Evolutionary conservation across 2,888 invertebrate genomes (phyloP).

Genomic region (Lasius platythorax): DNA sequence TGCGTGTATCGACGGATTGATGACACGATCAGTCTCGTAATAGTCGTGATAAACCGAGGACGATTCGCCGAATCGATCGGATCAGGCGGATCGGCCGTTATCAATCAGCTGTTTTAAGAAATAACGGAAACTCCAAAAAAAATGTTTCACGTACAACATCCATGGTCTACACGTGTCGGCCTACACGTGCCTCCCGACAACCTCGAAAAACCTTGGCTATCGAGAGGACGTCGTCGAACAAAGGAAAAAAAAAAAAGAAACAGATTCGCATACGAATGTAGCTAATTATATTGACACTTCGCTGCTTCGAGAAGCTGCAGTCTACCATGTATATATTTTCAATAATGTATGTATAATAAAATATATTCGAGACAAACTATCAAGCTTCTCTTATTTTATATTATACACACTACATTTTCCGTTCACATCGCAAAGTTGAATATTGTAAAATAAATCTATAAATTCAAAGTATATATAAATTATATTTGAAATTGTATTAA

Average conservation of each 20-base stretch:
- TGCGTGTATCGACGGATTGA: constrained; percentile 51
- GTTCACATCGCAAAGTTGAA: not conserved
- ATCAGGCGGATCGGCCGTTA: constrained; percentile 26
- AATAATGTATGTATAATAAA: constrained; percentile 86
- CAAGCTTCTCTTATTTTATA: constrained; percentile 31
- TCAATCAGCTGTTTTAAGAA: constrained; percentile 38
- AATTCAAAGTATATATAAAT: not conserved
- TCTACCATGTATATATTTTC: constrained; percentile 86
- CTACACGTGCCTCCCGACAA: constrained; percentile 72
- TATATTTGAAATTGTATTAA: not conserved
- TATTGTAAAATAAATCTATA: not conserved
- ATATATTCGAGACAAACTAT: constrained; percentile 76
- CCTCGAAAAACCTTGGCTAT: constrained; percentile 55
- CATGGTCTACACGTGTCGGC: constrained; percentile 74
- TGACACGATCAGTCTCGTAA: constrained; percentile 48
- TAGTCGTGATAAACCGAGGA: constrained; percentile 21
- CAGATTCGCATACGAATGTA: constrained; percentile 71
- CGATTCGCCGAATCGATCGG: constrained; percentile 28
- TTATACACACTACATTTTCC: not conserved
- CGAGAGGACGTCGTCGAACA: constrained; percentile 62
- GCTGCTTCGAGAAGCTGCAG: constrained; percentile 84
- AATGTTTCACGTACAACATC: constrained; percentile 44
- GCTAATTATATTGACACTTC: constrained; percentile 80
- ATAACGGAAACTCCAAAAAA: constrained; percentile 39
- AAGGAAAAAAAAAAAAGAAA: constrained; percentile 30